These are phyloP conservation scores for Episyrphus balteatus DNA, from an alignment of 1,140 invertebrate species.

Conservation along the genomic window DNA sequence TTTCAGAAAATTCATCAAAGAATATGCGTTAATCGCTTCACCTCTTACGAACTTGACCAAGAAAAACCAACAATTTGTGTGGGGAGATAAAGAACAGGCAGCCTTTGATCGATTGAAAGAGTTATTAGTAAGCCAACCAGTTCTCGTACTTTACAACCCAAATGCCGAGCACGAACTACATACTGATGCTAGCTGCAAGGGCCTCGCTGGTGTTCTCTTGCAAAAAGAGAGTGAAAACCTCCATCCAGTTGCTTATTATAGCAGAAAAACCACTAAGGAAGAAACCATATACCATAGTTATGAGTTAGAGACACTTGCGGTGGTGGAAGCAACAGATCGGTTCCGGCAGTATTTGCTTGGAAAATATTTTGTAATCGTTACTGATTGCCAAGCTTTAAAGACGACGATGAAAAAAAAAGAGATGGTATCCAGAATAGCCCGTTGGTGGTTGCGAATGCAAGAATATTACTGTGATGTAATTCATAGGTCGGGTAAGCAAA, in stretches of 20 bases:
- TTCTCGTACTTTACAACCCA: conserved; percentile 13
- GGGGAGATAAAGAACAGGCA: not conserved
- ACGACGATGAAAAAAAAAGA: conserved; percentile 7
- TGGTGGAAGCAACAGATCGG: conserved; percentile 14
- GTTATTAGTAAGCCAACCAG: conserved; percentile 2
- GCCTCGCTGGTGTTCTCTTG: conserved; percentile 14
- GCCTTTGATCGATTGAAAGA: not conserved
- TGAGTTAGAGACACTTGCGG: conserved; percentile 22
- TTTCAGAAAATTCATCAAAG: not conserved
- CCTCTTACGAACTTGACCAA: not conserved
- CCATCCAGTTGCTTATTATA: conserved; percentile 19
- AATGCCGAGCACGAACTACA: conserved; percentile 10
- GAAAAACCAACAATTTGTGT: not conserved
- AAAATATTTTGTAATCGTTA: conserved; percentile 11
- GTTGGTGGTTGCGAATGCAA: conserved; percentile 10
- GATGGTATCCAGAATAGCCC: conserved; percentile 1
- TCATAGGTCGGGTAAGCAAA: conserved; percentile 7
- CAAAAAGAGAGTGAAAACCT: conserved; percentile 12
- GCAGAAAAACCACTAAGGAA: conserved; percentile 14
- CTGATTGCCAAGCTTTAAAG: conserved; percentile 12
- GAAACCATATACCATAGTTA: conserved; percentile 20
- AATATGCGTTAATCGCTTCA: too few relatives aligned
- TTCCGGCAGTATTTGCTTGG: conserved; percentile 17
- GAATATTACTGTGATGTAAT: conserved; percentile 5
- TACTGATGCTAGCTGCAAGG: conserved; percentile 9